Evolutionary conservation across 2,113 vertebrate genomes (phyloP).

Genomic region (Hippocampus barbouri): DNA sequence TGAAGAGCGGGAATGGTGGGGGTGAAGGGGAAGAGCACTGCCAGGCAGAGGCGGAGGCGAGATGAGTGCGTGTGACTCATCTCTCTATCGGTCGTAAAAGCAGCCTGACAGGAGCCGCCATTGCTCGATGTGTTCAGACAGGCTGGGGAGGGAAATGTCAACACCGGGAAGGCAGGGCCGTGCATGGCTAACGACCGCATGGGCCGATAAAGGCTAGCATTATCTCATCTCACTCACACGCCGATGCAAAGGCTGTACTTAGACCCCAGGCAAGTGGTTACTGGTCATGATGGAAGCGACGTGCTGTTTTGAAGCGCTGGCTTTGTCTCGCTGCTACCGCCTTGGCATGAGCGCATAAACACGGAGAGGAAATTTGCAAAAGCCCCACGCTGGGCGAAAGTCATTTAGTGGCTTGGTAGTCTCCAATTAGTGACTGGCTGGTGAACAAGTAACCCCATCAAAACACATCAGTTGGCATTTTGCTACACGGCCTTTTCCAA

Average conservation of each 20-base stretch:
- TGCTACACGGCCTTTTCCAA: slow-evolving; percentile 56
- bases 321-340: slow-evolving; percentile 5
- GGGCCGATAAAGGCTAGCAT: slow-evolving; percentile 53
- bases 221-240: slow-evolving; percentile 56
- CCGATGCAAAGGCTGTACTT: slow-evolving; percentile 37
- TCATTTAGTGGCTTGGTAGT: slow-evolving; percentile 39
- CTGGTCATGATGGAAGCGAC: slow-evolving; percentile 36
- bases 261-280: slow-evolving; percentile 46
- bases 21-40: slow-evolving; percentile 43
- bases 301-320: slow-evolving; percentile 13
- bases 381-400: slow-evolving; percentile 27
- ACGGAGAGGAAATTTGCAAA: slow-evolving; percentile 21
- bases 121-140: slow-evolving; percentile 58
- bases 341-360: not conserved
- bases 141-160: slow-evolving; percentile 65
- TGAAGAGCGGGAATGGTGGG: slow-evolving; percentile 44
- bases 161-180: slow-evolving; percentile 43
- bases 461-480: slow-evolving; percentile 69
- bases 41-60: slow-evolving; percentile 44
- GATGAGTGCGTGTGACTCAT: slow-evolving; percentile 61
- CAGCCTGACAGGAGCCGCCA: slow-evolving; percentile 46
- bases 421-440: slow-evolving; percentile 63
- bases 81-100: slow-evolving; percentile 60
- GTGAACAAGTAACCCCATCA: slow-evolving; percentile 63
- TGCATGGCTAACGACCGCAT: slow-evolving; percentile 44